Base-by-base conservation (phyloP, 2,888 invertebrate genomes). In the Saturnia japonica region DNA sequence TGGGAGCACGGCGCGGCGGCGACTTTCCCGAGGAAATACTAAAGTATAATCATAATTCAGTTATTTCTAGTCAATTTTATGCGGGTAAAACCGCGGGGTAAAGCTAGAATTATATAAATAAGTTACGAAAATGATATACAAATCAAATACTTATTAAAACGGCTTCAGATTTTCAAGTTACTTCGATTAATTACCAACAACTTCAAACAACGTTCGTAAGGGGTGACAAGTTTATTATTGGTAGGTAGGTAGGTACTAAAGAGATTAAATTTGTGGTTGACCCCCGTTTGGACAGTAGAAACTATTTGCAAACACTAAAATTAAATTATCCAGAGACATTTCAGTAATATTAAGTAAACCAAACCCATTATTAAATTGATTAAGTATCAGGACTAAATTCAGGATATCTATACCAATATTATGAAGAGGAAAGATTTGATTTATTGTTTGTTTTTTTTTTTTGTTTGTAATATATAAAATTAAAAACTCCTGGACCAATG, bases 161-260 rank as follows among this genome's bases (percentile, higher is more conserved):
- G 57, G 57, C 57, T 60, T 60, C 28, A 25, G 57, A 60, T 25
- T 28, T 60, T 28, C 28, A 25, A 28, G 14, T 60, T 14, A 60
- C 14, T 28, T 28, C 25, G 57, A 60, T 60, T 60, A 60, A 60
- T 60, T 60, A 60, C 25, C 28, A 28, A 60, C 54, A 28, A 60
- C 57, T 1, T 14, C 57, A 60, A 60, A 60, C 28, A 28, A 60
- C 25, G 57, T 60, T 57, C 57, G 14, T 60, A 60, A 14, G 6
- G 28, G 28, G 28, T 28, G 57, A 25, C 25, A 60, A 28, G 14
- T 60, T 28, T 60, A 60, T 60, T 60, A 60, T 60, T 60, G 28
- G 14, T 60, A 60, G 28, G n/a, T n/a, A 60, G 57, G 57, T 60
- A 60, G 57, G 57, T 16, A 60, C 28, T 60, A 60, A 60, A 60